These are phyloP conservation scores for Drosophila kanekoi DNA, from an alignment of 2,888 invertebrate species.

Conservation along the genomic window DNA sequence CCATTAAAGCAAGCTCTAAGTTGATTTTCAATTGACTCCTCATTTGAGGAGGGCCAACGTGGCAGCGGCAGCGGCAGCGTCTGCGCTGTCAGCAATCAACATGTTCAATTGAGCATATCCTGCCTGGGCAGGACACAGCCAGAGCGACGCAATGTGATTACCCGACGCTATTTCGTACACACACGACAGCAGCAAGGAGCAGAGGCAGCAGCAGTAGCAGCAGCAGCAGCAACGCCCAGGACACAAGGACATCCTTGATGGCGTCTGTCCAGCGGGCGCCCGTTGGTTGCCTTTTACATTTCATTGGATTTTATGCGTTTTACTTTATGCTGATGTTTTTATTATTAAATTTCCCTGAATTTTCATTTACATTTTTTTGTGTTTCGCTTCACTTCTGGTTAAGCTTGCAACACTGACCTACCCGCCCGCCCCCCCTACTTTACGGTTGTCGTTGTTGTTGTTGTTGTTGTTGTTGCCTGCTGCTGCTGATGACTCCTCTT, in stretches of 20 bases:
- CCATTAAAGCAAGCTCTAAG: constrained; percentile 81
- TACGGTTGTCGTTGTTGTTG: constrained; percentile 18
- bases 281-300: constrained; percentile 72
- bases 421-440: background rate
- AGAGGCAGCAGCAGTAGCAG: background rate
- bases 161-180: constrained; percentile 70
- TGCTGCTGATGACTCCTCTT: constrained; percentile 73
- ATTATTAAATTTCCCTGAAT: constrained; percentile 80
- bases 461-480: constrained; percentile 18
- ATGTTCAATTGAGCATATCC: constrained; percentile 81
- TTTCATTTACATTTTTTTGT: constrained; percentile 75
- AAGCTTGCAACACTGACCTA: constrained; percentile 32
- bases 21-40: constrained; percentile 82
- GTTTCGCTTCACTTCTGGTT: constrained; percentile 49
- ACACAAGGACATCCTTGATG: constrained; percentile 29
- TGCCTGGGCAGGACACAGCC: constrained; percentile 64
- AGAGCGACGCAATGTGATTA: constrained; percentile 73
- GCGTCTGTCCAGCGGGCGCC: constrained; percentile 58
- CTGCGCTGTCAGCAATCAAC: constrained; percentile 77
- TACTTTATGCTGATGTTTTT: constrained; percentile 82
- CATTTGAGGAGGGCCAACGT: constrained; percentile 54
- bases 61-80: constrained; percentile 19
- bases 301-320: constrained; percentile 81
- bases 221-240: constrained; percentile 14
- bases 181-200: constrained; percentile 36